phyloP scores from a whole-genome alignment of 2,797 vertebrate genomes.

The Sebastiscus albofasciatus region DNA sequence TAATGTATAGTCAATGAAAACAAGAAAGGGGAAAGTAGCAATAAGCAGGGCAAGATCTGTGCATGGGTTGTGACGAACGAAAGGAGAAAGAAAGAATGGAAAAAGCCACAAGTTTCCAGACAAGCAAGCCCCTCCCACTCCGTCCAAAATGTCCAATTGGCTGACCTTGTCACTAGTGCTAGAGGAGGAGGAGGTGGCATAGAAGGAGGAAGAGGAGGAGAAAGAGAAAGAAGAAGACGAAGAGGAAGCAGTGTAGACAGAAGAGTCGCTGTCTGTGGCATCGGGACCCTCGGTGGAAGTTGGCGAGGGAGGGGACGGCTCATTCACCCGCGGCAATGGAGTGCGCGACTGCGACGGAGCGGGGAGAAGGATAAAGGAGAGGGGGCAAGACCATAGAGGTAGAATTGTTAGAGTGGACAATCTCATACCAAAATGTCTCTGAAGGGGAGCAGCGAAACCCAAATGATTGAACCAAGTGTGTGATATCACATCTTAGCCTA shows the following conservation, averaged over 20 bases:
- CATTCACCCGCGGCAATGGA: conserved; percentile 58
- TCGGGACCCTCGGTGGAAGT: conserved; percentile 83
- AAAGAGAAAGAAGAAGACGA: conserved; percentile 78
- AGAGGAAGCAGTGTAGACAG: conserved; percentile 77
- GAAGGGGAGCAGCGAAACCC: neutral
- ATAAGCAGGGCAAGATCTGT: conserved; percentile 37
- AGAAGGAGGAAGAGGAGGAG: conserved; percentile 82
- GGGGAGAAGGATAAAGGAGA: conserved; percentile 46
- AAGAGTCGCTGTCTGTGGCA: conserved; percentile 78
- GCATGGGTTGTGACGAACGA: conserved; percentile 41
- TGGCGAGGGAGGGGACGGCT: conserved; percentile 73
- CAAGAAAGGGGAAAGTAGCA: conserved; percentile 15
- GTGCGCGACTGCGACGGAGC: conserved; percentile 62
- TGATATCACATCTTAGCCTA: neutral
- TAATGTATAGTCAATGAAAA: conserved; percentile 15
- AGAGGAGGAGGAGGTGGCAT: conserved; percentile 85
- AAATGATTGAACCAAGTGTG: neutral
- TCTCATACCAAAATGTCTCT: neutral
- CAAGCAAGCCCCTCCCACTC: conserved; percentile 70
- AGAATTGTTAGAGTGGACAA: conserved; percentile 59
- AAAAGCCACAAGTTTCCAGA: conserved; percentile 47
- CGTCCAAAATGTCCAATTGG: conserved; percentile 58
- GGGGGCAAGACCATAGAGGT: conserved; percentile 61
- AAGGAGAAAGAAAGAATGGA: conserved; percentile 52
- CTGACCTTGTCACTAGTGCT: conserved; percentile 86